These are phyloP conservation scores for Xiphorhynchus elegans DNA, from an alignment of 2,113 vertebrate genomes.

Conservation along the genomic window DNA sequence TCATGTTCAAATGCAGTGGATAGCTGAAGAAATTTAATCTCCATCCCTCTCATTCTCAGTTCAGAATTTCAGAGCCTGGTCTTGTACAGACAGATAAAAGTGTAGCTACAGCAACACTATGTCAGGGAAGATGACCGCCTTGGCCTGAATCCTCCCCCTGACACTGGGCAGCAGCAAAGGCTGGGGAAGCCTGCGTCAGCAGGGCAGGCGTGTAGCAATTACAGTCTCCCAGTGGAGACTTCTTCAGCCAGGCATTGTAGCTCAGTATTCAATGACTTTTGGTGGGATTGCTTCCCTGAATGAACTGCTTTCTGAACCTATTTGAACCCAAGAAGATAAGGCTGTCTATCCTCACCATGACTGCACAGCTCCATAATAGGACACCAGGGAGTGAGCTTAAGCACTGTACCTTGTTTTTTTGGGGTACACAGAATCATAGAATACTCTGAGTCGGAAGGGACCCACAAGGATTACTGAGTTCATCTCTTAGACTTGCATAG, in stretches of 20 bases:
- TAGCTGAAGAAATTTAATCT: not conserved
- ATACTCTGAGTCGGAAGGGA: not conserved
- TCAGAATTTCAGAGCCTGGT: not conserved
- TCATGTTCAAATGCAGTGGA: not conserved
- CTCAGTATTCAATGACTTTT: not conserved
- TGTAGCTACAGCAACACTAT: not conserved
- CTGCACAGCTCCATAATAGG: not conserved
- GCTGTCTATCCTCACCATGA: not conserved
- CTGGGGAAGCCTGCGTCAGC: not conserved
- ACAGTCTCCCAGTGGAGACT: not conserved
- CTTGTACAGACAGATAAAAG: not conserved
- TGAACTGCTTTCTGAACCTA: not conserved
- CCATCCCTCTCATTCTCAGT: not conserved
- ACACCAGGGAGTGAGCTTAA: not conserved
- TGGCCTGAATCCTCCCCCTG: not conserved
- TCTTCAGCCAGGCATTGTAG: conserved; percentile 1
- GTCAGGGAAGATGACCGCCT: not conserved
- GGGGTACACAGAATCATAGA: not conserved
- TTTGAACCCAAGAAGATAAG: not conserved
- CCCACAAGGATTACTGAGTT: not conserved
- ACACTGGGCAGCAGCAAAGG: not conserved
- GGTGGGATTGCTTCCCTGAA: not conserved
- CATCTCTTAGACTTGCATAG: not conserved
- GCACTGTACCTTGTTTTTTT: not conserved
- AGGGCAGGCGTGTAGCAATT: not conserved